Conservation (phyloP, 1,140 invertebrate genomes). For the Pseudomyrmex sp. region DNA sequence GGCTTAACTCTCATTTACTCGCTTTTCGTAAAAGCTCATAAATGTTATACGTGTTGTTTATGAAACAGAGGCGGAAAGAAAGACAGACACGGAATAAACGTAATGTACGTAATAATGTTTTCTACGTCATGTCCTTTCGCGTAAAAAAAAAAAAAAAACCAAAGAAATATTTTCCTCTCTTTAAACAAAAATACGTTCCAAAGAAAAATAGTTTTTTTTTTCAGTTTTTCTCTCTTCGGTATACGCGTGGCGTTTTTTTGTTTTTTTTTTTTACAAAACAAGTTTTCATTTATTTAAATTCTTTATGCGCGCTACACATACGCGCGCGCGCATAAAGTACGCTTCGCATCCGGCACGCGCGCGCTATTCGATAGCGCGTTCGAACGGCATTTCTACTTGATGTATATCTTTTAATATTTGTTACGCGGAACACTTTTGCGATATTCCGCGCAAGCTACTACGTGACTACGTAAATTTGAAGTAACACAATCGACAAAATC, state of each 20-base stretch:
- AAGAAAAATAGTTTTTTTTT: background rate
- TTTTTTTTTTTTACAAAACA: no score
- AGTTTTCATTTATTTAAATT: background rate
- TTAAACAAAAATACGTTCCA: no score
- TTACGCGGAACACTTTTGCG: slow-evolving; percentile 21
- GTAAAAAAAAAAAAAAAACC: background rate
- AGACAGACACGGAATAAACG: background rate
- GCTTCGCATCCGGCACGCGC: background rate
- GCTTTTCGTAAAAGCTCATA: background rate
- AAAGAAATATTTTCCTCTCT: background rate
- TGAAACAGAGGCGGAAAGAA: background rate
- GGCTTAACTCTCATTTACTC: background rate
- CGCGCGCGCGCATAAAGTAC: no score
- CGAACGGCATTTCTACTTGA: background rate
- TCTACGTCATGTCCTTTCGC: background rate
- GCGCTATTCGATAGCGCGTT: background rate
- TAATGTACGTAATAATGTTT: background rate
- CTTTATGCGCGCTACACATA: no score
- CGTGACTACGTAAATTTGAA: slow-evolving; percentile 40
- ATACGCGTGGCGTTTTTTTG: background rate
- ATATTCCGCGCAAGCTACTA: background rate
- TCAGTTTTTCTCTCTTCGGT: background rate
- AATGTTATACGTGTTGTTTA: background rate
- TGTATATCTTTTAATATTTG: slow-evolving; percentile 23
- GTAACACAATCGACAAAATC: slow-evolving; percentile 29